These are phyloP conservation scores for Lithosia quadra DNA, from an alignment of 2,888 invertebrate species.

Conservation along the genomic window DNA sequence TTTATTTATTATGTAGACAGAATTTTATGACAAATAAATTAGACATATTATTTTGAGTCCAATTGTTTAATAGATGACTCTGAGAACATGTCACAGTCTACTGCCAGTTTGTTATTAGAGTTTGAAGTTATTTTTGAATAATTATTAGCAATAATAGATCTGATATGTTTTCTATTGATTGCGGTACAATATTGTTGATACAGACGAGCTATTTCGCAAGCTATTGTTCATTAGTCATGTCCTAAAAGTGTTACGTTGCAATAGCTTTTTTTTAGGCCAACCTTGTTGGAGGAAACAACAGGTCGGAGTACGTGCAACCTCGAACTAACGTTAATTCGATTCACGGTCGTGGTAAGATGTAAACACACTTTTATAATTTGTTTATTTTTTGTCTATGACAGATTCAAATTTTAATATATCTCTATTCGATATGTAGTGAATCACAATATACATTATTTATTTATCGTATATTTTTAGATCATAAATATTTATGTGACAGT, in stretches of 20 bases:
- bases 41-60: too few species aligned
- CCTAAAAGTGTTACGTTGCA: constrained; percentile 72
- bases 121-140: constrained; percentile 18
- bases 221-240: constrained; percentile 81
- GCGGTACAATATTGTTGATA: constrained; percentile 51
- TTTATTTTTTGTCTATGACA: constrained; percentile 58
- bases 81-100: constrained; percentile 21
- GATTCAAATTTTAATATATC: too few species aligned
- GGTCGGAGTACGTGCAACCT: constrained; percentile 78
- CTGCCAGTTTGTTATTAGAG: constrained; percentile 23
- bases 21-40: background rate
- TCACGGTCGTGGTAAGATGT: constrained; percentile 73
- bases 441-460: background rate
- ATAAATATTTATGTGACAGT: background rate
- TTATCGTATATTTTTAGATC: background rate
- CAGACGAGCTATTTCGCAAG: constrained; percentile 68
- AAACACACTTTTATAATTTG: constrained; percentile 66
- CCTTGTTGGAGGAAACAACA: constrained; percentile 69
- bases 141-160: constrained; percentile 12
- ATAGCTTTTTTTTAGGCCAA: constrained; percentile 74
- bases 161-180: constrained; percentile 38
- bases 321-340: constrained; percentile 73
- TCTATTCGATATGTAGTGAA: too few species aligned
- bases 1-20: background rate
- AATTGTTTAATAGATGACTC: background rate